Base-by-base conservation (phyloP, 2,888 invertebrate genomes). In the Cryptocephalus primarius region DNA sequence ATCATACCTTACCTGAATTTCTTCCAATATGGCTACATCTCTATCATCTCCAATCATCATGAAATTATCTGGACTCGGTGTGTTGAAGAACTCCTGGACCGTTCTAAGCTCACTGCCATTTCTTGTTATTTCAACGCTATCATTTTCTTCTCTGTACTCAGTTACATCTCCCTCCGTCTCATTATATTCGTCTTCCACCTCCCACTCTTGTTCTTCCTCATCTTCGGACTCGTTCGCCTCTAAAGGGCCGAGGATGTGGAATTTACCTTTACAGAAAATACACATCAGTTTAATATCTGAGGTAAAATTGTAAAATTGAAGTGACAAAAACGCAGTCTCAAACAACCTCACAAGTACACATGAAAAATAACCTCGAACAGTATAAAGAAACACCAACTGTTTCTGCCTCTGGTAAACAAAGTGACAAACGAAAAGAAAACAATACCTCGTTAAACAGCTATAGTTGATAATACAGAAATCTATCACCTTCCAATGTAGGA, bases 141-240 rank as follows among this genome's bases (percentile, higher is more conserved):
- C 40, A 42, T 47, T 14, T 43, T 44, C 38, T 8, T 44, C 14
- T 65, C 13, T 14, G 10, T 32, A 58, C 10, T 68, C 63, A 66
- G 33, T 66, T 1, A 69, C 48, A 32, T 54, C 55, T 32, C 55
- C 64, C 1, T 64, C 65, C 6, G 4, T 4, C 6, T 36, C 44
- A 12, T 52, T 52, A n/a, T 55, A 51, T 9, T 61, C 56, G 4
- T 58, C 57, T 34, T 56, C 58, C 14, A 57, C 52, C 8, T 59
- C 60, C 9, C 58, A 54, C n/a, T n/a, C n/a, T n/a, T n/a, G n/a
- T 43, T 55, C 40, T 33, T 61, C 66, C 42, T 61, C 57, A 36
- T 6, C 75, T 39, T 73, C 75, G 9, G 72, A 71, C 42, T 73
- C 72, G 56, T 78, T 78, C 9, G 83, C 85, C 0, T 79, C 79